Evolutionary conservation across 2,888 invertebrate genomes (phyloP).

Genomic region (Mycalesis mineus): DNA sequence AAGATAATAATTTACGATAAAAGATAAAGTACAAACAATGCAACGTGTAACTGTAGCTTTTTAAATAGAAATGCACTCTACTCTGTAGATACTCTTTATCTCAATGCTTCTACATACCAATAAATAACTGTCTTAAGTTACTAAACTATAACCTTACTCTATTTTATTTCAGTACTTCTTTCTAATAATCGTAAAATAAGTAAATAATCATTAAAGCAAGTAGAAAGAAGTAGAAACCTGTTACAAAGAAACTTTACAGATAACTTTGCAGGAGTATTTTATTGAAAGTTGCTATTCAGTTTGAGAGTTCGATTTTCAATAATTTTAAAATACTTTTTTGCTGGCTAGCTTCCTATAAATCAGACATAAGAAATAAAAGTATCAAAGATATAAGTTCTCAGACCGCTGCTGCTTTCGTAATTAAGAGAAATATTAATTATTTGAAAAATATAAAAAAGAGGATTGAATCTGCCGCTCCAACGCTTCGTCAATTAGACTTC

Average conservation of each 20-base stretch:
- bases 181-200: neutral
- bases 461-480: neutral
- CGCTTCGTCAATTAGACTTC: neutral
- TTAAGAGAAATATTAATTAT: neutral
- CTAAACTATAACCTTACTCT: too few relatives aligned
- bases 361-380: neutral
- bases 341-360: neutral
- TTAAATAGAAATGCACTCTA: too few relatives aligned
- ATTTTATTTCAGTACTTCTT: too few relatives aligned
- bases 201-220: neutral
- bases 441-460: neutral
- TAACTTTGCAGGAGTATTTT: neutral
- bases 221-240: neutral
- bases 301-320: constrained; percentile 1
- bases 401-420: neutral
- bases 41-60: too few relatives aligned
- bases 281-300: neutral
- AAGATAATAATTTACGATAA: too few relatives aligned
- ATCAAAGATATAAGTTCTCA: neutral
- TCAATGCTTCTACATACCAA: too few relatives aligned
- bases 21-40: too few relatives aligned
- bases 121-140: too few relatives aligned
- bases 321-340: neutral
- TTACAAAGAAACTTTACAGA: neutral
- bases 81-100: too few relatives aligned